These are phyloP conservation scores for Callyntrura sp. DNA, from an alignment of 2,888 invertebrate species.

Conservation along the genomic window DNA sequence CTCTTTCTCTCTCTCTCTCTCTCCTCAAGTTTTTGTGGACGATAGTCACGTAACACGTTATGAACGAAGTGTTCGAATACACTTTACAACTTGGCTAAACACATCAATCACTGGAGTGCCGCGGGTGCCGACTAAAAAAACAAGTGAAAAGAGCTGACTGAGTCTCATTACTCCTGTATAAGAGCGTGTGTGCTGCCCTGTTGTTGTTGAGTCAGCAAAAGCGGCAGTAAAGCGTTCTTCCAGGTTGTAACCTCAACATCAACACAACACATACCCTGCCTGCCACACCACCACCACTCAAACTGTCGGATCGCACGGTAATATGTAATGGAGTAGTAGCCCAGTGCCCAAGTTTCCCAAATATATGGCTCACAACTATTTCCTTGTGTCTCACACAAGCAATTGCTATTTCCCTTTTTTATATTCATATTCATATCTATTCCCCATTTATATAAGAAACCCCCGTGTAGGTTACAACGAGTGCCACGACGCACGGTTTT, in stretches of 20 bases:
- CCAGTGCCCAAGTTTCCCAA: constrained; percentile 68
- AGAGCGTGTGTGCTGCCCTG: neutral
- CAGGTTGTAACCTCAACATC: constrained; percentile 15
- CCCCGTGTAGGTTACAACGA: no score
- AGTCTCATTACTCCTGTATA: no score
- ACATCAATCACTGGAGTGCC: constrained; percentile 76
- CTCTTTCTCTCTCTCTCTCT: constrained; percentile 12
- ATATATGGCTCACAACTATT: constrained; percentile 58
- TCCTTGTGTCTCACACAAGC: constrained; percentile 29
- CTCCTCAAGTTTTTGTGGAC: constrained; percentile 30
- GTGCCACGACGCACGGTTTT: neutral
- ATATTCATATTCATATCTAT: constrained; percentile 38
- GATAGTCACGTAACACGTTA: constrained; percentile 66
- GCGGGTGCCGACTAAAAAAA: constrained; percentile 69
- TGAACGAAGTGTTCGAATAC: constrained; percentile 44
- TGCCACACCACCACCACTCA: neutral
- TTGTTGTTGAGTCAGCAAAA: constrained; percentile 64
- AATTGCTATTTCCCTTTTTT: constrained; percentile 17
- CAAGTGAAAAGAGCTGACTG: constrained; percentile 61
- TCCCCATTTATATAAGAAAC: constrained; percentile 5
- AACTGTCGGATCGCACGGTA: neutral
- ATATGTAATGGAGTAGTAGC: constrained; percentile 4
- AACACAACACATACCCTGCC: constrained; percentile 2
- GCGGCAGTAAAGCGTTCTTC: neutral
- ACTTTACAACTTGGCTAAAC: constrained; percentile 70